Conservation (phyloP, 2,797 vertebrate genomes). For the Phalloptychus januarius region DNA sequence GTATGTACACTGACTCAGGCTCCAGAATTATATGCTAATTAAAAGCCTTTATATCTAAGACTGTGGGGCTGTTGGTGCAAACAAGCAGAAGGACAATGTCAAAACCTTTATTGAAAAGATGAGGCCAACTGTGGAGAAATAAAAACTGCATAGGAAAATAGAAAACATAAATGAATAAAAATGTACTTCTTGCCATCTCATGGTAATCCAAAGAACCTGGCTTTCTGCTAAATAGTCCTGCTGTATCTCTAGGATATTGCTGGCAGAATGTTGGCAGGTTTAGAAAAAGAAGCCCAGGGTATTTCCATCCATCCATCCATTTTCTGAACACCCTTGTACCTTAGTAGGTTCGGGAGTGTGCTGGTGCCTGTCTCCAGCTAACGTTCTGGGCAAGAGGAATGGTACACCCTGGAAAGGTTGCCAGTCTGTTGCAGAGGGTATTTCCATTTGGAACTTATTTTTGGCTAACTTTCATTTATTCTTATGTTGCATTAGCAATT, state of each 20-base stretch:
- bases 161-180: not conserved
- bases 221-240: not conserved
- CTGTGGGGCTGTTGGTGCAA: conserved; percentile 25
- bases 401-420: too few relatives aligned
- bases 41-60: conserved; percentile 38
- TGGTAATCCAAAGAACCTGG: not conserved
- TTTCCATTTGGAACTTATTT: not conserved
- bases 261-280: not conserved
- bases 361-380: too few relatives aligned
- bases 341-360: too few relatives aligned
- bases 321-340: too few relatives aligned
- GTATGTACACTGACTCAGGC: conserved; percentile 29
- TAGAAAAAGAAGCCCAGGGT: not conserved
- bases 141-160: not conserved
- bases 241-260: not conserved
- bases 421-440: too few relatives aligned
- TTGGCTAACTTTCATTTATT: not conserved
- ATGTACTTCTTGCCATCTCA: conserved; percentile 6
- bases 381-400: too few relatives aligned
- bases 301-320: too few relatives aligned
- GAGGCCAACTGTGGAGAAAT: conserved; percentile 10
- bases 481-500: not conserved
- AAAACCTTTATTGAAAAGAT: conserved; percentile 39
- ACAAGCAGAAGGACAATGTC: conserved; percentile 18
- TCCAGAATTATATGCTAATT: conserved; percentile 58